These are phyloP conservation scores for Dicyrtomina minuta DNA, from an alignment of 2,888 invertebrate species.

Conservation along the genomic window DNA sequence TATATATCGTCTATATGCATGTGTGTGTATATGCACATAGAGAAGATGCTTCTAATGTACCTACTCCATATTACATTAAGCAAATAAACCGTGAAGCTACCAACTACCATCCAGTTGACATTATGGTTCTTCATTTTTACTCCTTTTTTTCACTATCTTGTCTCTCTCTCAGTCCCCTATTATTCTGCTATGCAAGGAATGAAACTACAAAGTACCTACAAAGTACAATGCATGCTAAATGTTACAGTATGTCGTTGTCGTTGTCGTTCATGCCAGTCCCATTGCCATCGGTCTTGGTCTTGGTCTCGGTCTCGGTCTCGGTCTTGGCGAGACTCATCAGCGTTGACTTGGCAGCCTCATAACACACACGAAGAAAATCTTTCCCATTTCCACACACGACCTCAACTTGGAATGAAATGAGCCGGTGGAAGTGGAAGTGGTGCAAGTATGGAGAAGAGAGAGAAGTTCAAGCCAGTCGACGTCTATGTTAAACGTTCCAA, in stretches of 20 bases:
- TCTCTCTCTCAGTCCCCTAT: background rate
- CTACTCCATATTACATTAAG: constrained; percentile 31
- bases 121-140: background rate
- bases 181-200: background rate
- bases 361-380: constrained; percentile 20
- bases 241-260: no score
- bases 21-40: no score
- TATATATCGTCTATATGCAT: no score
- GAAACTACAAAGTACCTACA: no score
- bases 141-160: background rate
- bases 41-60: constrained; percentile 22
- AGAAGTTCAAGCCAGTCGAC: background rate
- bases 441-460: no score
- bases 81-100: constrained; percentile 31
- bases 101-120: constrained; percentile 2
- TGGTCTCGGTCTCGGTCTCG: no score
- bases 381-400: no score
- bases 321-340: no score
- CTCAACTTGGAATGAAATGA: constrained; percentile 11
- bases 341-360: background rate
- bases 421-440: background rate
- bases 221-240: no score
- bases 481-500: background rate
- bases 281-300: no score
- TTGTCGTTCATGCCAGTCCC: no score